Conservation (phyloP, 2,888 invertebrate species). For the Phortica okadai region DNA sequence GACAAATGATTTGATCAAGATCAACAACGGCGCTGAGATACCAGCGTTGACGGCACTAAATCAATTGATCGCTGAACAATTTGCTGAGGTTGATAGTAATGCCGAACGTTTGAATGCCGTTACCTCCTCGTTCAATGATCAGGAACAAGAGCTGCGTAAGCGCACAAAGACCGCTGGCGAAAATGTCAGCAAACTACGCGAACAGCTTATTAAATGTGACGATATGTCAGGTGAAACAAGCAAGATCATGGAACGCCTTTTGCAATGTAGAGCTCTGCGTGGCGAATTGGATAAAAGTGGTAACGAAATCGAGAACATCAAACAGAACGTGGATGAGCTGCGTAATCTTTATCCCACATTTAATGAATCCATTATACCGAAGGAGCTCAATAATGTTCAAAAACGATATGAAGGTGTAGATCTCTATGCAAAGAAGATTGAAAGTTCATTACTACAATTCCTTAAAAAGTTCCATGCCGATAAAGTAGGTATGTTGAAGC, state of each 20-base stretch:
- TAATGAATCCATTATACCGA: constrained; percentile 85
- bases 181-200: constrained; percentile 84
- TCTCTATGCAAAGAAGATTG: constrained; percentile 88
- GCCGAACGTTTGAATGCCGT: constrained; percentile 86
- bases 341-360: constrained; percentile 86
- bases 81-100: constrained; percentile 83
- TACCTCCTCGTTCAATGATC: constrained; percentile 84
- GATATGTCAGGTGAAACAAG: constrained; percentile 92
- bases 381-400: constrained; percentile 89
- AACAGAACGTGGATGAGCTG: constrained; percentile 83
- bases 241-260: constrained; percentile 87
- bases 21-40: constrained; percentile 84
- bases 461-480: constrained; percentile 92
- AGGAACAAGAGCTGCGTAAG: constrained; percentile 84
- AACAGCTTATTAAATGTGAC: constrained; percentile 91
- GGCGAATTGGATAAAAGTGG: constrained; percentile 83
- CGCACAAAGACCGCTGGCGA: constrained; percentile 85
- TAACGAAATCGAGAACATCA: constrained; percentile 83
- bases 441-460: constrained; percentile 86
- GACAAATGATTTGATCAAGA: constrained; percentile 85
- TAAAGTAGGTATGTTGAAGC: constrained; percentile 87
- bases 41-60: constrained; percentile 82
- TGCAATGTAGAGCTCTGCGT: constrained; percentile 85
- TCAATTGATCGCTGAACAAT: constrained; percentile 85
- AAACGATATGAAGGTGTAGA: constrained; percentile 88